Evolutionary conservation across 37 sponge, comb jelly and placozoan species (phyloP).

Genomic region (Halisarca cf. caerulea): DNA sequence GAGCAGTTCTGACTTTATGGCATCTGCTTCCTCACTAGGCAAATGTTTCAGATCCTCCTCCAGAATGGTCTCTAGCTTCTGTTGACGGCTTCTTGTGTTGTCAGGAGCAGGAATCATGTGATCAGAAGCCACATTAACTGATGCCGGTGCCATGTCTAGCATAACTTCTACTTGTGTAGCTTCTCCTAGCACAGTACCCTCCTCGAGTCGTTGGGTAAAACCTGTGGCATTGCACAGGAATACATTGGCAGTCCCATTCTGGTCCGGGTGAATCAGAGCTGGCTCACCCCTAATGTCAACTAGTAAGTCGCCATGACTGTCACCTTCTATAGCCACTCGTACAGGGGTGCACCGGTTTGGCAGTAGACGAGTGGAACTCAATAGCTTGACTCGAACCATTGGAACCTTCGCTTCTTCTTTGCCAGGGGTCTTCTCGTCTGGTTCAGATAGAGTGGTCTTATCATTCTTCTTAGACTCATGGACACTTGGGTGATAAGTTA

Average conservation of each 20-base stretch:
- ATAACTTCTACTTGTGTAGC: conserved; percentile 1
- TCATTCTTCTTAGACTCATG: neutral
- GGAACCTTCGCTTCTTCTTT: conserved; percentile 6
- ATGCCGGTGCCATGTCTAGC: conserved; percentile 4
- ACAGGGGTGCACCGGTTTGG: conserved; percentile 13
- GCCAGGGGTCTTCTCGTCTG: neutral
- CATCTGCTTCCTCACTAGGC: neutral
- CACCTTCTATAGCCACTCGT: conserved; percentile 23
- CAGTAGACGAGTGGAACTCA: neutral
- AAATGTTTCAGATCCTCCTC: neutral
- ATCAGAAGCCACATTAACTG: neutral
- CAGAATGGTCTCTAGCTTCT: neutral
- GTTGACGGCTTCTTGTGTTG: neutral
- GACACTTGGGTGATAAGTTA: too few species aligned
- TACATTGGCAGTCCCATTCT: conserved; percentile 18
- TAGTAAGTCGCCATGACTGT: neutral
- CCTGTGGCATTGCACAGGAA: conserved; percentile 17
- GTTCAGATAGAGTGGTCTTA: neutral
- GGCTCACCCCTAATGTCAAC: neutral
- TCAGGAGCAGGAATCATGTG: neutral
- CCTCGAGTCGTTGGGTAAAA: neutral
- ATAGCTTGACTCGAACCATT: conserved; percentile 19
- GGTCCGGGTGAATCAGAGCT: conserved; percentile 1
- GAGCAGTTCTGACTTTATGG: neutral
- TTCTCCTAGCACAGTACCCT: conserved; percentile 6